Percentiles rank a stretch among this genome's conserved stretches.
Evolutionary conservation across 2,888 invertebrate species (phyloP).

Genomic region (Scrobipalpa costella): DNA sequence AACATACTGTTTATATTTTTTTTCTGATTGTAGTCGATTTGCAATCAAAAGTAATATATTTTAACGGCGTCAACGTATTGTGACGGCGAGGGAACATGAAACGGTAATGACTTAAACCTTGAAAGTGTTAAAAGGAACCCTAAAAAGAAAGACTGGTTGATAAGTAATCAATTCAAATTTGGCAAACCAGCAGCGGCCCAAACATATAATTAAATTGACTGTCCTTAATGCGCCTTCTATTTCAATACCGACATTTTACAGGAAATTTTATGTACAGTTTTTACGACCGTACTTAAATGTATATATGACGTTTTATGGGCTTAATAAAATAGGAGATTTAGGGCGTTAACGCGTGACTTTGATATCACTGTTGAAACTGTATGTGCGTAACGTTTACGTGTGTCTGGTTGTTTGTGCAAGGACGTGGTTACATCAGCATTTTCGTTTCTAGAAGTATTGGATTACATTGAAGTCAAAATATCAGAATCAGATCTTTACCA

Average conservation of each 20-base stretch:
- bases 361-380: slow-evolving; percentile 3
- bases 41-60: too few relatives aligned
- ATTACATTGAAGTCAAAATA: background rate
- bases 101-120: background rate
- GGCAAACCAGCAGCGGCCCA: background rate
- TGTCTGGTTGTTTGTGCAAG: background rate
- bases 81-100: background rate
- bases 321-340: slow-evolving; percentile 4
- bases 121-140: background rate
- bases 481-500: background rate
- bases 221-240: slow-evolving; percentile 22
- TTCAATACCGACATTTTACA: slow-evolving; percentile 9
- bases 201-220: slow-evolving; percentile 24
- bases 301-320: slow-evolving; percentile 8
- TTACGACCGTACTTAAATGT: slow-evolving; percentile 12
- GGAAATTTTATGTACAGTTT: background rate
- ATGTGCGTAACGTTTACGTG: slow-evolving; percentile 5
- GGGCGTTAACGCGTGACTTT: slow-evolving; percentile 1
- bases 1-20: too few relatives aligned
- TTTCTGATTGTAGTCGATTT: too few relatives aligned
- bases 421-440: background rate
- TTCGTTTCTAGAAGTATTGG: background rate
- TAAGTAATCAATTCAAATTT: slow-evolving; percentile 22
- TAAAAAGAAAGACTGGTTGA: slow-evolving; percentile 14
- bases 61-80: too few relatives aligned